Conservation (phyloP, 2,888 invertebrate genomes). For the Tetragonula carbonaria region DNA sequence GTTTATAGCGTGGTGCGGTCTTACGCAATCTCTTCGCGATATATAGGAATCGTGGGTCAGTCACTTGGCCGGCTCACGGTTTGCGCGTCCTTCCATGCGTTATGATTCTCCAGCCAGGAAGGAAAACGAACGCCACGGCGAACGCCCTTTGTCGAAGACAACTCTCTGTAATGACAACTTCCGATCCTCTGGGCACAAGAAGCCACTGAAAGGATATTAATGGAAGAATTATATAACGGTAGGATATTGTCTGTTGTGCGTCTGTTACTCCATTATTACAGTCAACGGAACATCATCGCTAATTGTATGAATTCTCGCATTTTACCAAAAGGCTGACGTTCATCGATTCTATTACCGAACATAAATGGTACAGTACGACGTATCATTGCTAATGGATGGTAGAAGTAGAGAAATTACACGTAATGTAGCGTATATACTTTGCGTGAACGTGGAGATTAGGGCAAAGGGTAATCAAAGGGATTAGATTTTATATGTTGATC, state of each 20-base stretch:
- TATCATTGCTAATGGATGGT: neutral
- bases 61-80: constrained; percentile 56
- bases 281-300: constrained; percentile 20
- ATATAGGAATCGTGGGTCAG: constrained; percentile 67
- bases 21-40: constrained; percentile 64
- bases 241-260: neutral
- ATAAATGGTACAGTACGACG: neutral
- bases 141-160: neutral
- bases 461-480: neutral
- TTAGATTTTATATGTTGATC: neutral
- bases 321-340: neutral
- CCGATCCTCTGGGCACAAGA: neutral
- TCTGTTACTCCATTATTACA: neutral
- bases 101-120: constrained; percentile 52
- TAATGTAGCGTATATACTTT: neutral
- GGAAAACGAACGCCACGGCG: constrained; percentile 30
- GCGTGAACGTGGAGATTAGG: neutral
- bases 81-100: constrained; percentile 19
- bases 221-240: constrained; percentile 20
- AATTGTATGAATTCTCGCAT: constrained; percentile 19
- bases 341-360: neutral
- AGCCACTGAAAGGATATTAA: constrained; percentile 15
- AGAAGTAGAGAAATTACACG: neutral
- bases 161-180: neutral
- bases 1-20: constrained; percentile 45